Base-by-base conservation (phyloP, 2,113 vertebrate genomes). In the Pedetes capensis region DNA sequence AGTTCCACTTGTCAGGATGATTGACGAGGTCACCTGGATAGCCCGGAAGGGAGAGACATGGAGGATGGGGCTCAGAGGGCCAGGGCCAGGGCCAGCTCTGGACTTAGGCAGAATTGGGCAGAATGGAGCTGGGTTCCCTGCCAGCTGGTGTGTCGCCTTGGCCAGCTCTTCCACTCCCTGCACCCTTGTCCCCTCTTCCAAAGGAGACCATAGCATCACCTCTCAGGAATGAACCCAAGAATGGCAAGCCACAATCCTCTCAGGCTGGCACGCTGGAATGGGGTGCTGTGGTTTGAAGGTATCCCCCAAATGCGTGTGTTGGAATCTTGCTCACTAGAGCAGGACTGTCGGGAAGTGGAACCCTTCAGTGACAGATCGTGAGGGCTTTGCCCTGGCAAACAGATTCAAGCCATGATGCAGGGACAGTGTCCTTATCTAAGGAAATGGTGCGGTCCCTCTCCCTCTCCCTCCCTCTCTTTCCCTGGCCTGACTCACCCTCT, bases 1-100 rank as follows among this genome's bases (percentile, higher is more conserved):
- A 4, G 27, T 25, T 6, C 32, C 6, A 0, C 4, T 11, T 2
- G 0, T 29, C 25, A 0, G 6, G 5, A 32, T 29, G 80, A 32
- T 1, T 0, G 0, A 2, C 44, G 17, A 23, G 78, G 66, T 55
- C 10, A 18, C 23, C 49, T 27, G 1, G n/a, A 9, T 2, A 34
- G 47, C 0, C n/a, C 8, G 4, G 22, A n/a, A 4, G 55, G 2
- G 2, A 2, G 8, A 51, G 11, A 2, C 2, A 1, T 1, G 27
- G 39, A 34, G 42, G 23, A 18, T 0, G 2, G 42, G 5, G 3
- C 22, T 32, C 2, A 0, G 27, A 47, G 1, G 2, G 4, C 32
- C 25, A 32, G 18, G 3, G 8, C 34, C 2, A 7, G 34, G 13
- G 32, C n/a, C 4, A 6, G 9, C 9, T 4, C 42, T 39, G 23